Evolutionary conservation across 2,888 invertebrate species (phyloP), one percentile per base, ranked within the genome.

Genomic region (Globia sparganii): DNA sequence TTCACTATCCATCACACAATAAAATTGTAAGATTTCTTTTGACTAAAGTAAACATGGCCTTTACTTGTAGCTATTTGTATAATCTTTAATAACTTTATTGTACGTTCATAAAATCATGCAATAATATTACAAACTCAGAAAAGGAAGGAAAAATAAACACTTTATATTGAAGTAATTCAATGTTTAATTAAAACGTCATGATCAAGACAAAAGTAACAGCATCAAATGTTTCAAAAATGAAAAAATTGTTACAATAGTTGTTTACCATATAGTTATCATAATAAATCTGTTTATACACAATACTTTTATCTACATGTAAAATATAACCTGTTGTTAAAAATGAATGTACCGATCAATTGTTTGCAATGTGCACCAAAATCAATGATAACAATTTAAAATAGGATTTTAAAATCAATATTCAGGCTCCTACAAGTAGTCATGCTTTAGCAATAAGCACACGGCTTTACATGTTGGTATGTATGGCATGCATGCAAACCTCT

Each of bases 151-250:
- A 75, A 67, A 75, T 8, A 81, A 84, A 84, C 69, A 72, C 75
- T 25, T 61, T 65, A 28, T 87, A 77, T 88, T 90, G 87, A 93
- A 93, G 93, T 95, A 94, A 94, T 93, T 92, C 91, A 95, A 94
- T 94, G 93, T 96, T 96, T 96, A 96, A 95, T 96, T 89, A 93
- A 94, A 96, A 95, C 95, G 94, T 94, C 94, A 95, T 95, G 95
- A 96, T 96, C 94, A 94, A 91, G 93, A 94, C 91, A 94, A 94
- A 95, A 93, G 91, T 95, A 96, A 96, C 95, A 94, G 93, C 94
- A 92, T 95, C 94, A 94, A 95, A 94, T 92, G 90, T 93, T 95
- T 92, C 90, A 93, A 94, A 94, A 95, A 94, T 91, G 87, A 94
- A 93, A 94, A 91, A 90, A 85, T 91, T 89, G 91, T 92, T 92